Base-by-base conservation (phyloP, 1,140 invertebrate species). In the Pseudomyrmex cubaensis region DNA sequence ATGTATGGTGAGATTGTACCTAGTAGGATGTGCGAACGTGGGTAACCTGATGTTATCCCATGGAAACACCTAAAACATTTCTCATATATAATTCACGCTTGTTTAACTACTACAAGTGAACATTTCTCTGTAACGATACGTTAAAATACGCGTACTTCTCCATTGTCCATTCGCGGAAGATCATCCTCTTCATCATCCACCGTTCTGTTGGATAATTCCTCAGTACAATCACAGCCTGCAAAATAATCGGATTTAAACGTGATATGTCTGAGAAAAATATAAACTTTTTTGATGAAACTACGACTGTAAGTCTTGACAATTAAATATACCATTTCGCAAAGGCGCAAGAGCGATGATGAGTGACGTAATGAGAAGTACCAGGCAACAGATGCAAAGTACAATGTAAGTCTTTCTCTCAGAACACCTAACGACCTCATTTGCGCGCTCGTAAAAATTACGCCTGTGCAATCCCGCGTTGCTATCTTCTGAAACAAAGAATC, bases 1-100 rank as follows among this genome's bases (percentile, higher is more conserved):
- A 95, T 99, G 98, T 77, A 99, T 96, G 91, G 97, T 97, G 35
- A 99, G 96, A 90, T 97, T 97, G 92, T 99, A 99, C 84, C 97
- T 96, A 84, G 96, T 95, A 35, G 98, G 98, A 90, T 96, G 96
- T 25, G 97, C 95, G 91, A 96, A 96, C 54, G 95, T 95, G 5
- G 99, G 99, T 86, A 99, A 95, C 75, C 98, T 96, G 82, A 98
- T 95, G 90, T 97, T 96, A 82, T 98, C 96, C 98, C 98, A 99
- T 48, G 98, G 98, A 92, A 98, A 99, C 54, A 97, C 95, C 93
- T 98, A 83, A 83, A 61, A 88, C 4, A 5, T 35, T 35, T 22
- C 54, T 67, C 0, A 59, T 9, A 63, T 7, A 35, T 7, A 35
- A 35, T 35, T 35, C 5, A 35, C 35, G 35, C 35, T 35, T 7